A percentile compares a stretch with the other conserved stretches of the same genome.
These are phyloP conservation scores for Lamprotornis superbus DNA, from an alignment of 2,113 vertebrate species.

Conservation along the genomic window DNA sequence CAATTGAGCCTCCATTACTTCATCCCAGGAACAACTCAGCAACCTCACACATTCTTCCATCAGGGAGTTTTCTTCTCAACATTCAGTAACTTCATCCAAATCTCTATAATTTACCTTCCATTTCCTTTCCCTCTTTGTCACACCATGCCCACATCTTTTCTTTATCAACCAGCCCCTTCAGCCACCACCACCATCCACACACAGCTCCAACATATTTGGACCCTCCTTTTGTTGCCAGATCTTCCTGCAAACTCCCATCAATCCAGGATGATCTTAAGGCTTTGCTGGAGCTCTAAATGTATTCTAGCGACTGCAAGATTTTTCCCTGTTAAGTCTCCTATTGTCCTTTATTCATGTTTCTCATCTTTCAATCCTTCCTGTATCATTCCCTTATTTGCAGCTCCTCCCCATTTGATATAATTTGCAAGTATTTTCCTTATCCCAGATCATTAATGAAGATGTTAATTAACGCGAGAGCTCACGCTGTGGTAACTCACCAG, in stretches of 20 bases:
- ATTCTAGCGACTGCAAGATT: not conserved
- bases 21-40: not conserved
- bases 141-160: not conserved
- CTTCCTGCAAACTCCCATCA: not conserved
- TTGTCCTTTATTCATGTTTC: not conserved
- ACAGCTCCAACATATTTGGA: not conserved
- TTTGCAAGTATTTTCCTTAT: conserved; percentile 20
- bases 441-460: not conserved
- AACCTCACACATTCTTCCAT: not conserved
- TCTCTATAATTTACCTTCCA: not conserved
- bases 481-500: not conserved
- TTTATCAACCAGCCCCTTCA: not conserved
- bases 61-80: not conserved
- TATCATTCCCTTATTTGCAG: not conserved
- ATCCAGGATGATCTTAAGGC: not conserved
- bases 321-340: not conserved
- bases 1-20: not conserved
- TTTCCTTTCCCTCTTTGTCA: not conserved
- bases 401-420: not conserved
- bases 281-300: not conserved
- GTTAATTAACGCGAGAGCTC: not conserved
- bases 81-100: not conserved
- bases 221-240: not conserved
- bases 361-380: not conserved
- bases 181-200: not conserved